A percentile compares a stretch with the other conserved stretches of the same genome.
These are phyloP conservation scores for Glaucopsyche alexis DNA, from an alignment of 2,888 invertebrate species.

Conservation along the genomic window DNA sequence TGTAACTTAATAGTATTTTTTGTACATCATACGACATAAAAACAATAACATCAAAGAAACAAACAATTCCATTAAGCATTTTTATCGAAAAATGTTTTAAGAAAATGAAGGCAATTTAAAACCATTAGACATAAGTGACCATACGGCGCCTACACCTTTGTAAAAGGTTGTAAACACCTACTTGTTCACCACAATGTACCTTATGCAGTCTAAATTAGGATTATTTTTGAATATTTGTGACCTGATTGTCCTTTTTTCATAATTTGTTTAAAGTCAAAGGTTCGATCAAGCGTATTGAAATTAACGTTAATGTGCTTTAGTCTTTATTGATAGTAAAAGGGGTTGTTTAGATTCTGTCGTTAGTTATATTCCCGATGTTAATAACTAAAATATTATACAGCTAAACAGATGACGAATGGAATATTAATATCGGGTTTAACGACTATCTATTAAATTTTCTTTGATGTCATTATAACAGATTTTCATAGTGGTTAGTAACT, in stretches of 20 bases:
- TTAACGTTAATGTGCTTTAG: slow-evolving; percentile 8
- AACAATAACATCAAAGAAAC: slow-evolving; percentile 11
- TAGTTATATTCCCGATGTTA: neutral
- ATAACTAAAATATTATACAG: too few species aligned
- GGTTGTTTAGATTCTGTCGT: neutral
- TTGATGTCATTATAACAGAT: neutral
- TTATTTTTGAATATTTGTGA: neutral
- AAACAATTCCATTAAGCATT: slow-evolving; percentile 23
- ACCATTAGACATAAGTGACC: slow-evolving; percentile 28
- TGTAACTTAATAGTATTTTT: neutral
- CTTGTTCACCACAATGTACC: neutral
- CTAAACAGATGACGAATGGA: too few species aligned
- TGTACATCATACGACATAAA: neutral
- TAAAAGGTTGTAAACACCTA: slow-evolving; percentile 19
- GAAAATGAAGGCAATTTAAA: slow-evolving; percentile 29
- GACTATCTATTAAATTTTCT: neutral
- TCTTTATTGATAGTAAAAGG: neutral
- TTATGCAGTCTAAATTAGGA: neutral
- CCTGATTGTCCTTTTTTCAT: neutral
- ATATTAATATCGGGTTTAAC: too few species aligned
- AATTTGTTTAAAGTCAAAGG: slow-evolving; percentile 12
- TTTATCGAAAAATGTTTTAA: slow-evolving; percentile 28
- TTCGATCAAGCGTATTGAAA: neutral
- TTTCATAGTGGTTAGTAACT: neutral
- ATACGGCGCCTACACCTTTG: slow-evolving; percentile 12